phyloP scores from a whole-genome alignment of 2,888 invertebrate genomes.

The Diabrotica balteata region DNA sequence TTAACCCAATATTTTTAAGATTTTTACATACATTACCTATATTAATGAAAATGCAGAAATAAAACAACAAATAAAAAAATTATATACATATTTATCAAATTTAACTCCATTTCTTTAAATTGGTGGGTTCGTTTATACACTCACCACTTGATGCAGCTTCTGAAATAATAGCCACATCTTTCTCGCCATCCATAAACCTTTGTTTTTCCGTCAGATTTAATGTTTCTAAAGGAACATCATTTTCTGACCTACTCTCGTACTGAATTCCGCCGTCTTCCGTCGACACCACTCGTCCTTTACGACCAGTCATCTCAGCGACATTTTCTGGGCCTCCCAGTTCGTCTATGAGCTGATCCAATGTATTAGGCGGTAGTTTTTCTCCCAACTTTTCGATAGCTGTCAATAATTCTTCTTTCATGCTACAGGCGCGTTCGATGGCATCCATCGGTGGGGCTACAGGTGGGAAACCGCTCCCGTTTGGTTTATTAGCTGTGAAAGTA shows the following conservation, averaged over 20 bases:
- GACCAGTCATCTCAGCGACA: slow-evolving; percentile 99
- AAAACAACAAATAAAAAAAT: too few relatives aligned
- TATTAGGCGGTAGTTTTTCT: slow-evolving; percentile 91
- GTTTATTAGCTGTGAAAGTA: slow-evolving; percentile 45
- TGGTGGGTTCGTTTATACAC: not conserved
- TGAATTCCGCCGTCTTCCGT: slow-evolving; percentile 94
- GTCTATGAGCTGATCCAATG: slow-evolving; percentile 97
- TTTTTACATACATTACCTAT: too few relatives aligned
- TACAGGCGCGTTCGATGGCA: slow-evolving; percentile 87
- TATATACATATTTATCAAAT: too few relatives aligned
- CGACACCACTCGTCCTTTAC: slow-evolving; percentile 75
- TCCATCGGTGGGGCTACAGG: slow-evolving; percentile 75
- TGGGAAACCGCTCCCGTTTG: slow-evolving; percentile 55
- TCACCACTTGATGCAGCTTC: slow-evolving; percentile 96
- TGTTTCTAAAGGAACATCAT: slow-evolving; percentile 95
- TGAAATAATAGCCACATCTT: slow-evolving; percentile 98
- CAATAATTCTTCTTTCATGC: slow-evolving; percentile 92
- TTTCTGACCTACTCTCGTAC: slow-evolving; percentile 94
- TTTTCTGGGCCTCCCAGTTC: slow-evolving; percentile 97
- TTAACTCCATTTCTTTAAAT: too few relatives aligned
- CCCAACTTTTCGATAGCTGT: slow-evolving; percentile 82
- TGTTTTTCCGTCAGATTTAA: slow-evolving; percentile 92
- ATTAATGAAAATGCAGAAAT: too few relatives aligned
- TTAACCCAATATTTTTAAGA: too few relatives aligned
- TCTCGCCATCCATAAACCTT: slow-evolving; percentile 96